phyloP scores from a whole-genome alignment of 2,888 invertebrate genomes.

The Agonopterix arenella region DNA sequence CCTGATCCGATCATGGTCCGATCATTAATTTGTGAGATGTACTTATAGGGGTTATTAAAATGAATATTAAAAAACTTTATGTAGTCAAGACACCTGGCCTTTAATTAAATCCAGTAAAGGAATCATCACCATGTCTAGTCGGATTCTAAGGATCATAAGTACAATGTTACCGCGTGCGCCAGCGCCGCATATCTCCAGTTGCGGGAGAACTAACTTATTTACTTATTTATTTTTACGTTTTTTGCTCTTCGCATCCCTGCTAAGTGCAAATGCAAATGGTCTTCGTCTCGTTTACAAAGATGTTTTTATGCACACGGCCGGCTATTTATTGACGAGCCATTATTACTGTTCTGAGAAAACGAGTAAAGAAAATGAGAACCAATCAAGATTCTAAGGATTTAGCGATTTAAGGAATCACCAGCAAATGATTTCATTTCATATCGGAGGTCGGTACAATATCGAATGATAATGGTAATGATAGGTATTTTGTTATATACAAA shows the following conservation, averaged over 20 bases:
- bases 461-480: no score
- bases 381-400: background rate
- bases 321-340: slow-evolving; percentile 46
- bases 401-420: no score
- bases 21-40: no score
- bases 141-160: slow-evolving; percentile 4
- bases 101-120: background rate
- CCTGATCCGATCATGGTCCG: no score
- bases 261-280: slow-evolving; percentile 66
- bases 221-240: slow-evolving; percentile 47
- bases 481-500: no score
- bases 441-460: no score
- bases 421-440: no score
- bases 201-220: slow-evolving; percentile 40
- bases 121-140: slow-evolving; percentile 4
- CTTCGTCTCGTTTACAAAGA: slow-evolving; percentile 62
- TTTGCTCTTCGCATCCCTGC: slow-evolving; percentile 44
- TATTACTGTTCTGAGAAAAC: slow-evolving; percentile 36
- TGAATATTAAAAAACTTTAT: no score
- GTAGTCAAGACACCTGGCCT: no score
- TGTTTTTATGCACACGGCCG: slow-evolving; percentile 54
- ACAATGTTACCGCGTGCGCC: background rate
- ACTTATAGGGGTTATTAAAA: no score
- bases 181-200: slow-evolving; percentile 22
- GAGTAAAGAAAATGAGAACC: slow-evolving; percentile 12